Evolutionary conservation across 2,888 invertebrate species (phyloP), one percentile per base, ranked within the genome.

Genomic region (Macaria liturata): DNA sequence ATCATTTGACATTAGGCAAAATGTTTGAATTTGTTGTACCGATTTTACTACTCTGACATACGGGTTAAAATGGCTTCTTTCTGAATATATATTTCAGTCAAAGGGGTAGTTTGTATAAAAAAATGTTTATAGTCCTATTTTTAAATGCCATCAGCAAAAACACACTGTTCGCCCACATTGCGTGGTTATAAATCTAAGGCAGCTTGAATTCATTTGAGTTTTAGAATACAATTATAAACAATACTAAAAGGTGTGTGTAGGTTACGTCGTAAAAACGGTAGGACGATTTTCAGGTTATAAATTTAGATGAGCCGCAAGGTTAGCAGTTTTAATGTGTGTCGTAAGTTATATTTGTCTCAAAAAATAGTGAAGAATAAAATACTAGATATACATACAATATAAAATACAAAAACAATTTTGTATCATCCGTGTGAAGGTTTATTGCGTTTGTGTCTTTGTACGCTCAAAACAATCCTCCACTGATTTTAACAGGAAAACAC

Each of bases 201-300:
- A 65, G 71, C 67, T 74, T 70, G 52, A 70, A 81, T 57, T 56
- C 32, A 77, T 84, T 86, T 83, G 81, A 68, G 69, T 80, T 78
- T 1, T 73, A 75, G 70, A 72, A 75, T 75, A 69, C 74, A 74
- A 20, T 30, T 20, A 1, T 20, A 20, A 20, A n/a, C 20, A 4
- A 45, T 69, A 73, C 69, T 72, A 70, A 75, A 80, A 69, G 79
- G 83, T 45, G 78, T 79, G 62, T 34, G 7, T 47, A 30, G 8
- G 6, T 9, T 7, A 52, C 54, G 69, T 63, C 70, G 77, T 87
- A 85, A 87, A 88, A 87, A 85, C 88, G 79, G 88, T 82, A 88
- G 86, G 84, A 76, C 69, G 62, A 79, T 83, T 81, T 78, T 75
- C 52, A 65, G 65, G 64, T 69, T 49, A 9, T 49, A 57, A 63